Evolutionary conservation across 2,113 vertebrate species (phyloP).

Genomic region (Muntiacus reevesi): DNA sequence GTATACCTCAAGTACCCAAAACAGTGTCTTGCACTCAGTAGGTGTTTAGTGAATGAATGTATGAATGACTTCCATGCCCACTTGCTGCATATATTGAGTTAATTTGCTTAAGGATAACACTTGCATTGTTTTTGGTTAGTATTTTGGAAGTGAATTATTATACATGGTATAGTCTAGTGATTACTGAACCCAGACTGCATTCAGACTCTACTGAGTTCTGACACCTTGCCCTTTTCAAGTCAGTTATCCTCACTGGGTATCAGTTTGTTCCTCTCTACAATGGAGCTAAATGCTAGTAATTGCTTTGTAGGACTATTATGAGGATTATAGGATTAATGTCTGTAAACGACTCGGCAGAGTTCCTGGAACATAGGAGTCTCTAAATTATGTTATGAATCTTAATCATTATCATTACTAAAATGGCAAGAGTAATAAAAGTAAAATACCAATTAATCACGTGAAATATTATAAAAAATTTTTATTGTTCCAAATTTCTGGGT

Average conservation of each 20-base stretch:
- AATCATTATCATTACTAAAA: neutral
- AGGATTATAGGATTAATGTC: neutral
- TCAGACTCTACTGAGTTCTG: neutral
- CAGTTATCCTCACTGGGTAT: slow-evolving; percentile 12
- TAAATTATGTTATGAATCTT: neutral
- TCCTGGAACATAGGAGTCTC: neutral
- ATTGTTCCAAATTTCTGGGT: neutral
- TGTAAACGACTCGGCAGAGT: neutral
- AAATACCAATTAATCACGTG: slow-evolving; percentile 6
- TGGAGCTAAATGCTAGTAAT: neutral
- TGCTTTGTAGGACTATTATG: neutral
- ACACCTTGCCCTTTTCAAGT: neutral
- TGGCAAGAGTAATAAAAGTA: neutral
- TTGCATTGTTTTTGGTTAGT: neutral
- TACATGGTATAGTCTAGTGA: neutral
- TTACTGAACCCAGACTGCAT: neutral
- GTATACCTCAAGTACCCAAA: neutral
- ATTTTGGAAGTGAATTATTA: neutral
- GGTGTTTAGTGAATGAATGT: neutral
- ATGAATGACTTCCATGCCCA: neutral
- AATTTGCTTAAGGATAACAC: neutral
- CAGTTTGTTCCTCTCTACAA: slow-evolving; percentile 28
- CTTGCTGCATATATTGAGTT: neutral
- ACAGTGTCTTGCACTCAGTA: neutral
- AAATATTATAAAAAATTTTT: neutral